phyloP scores from a whole-genome alignment of 2,888 invertebrate genomes.

The Barypeithes pellucidus region DNA sequence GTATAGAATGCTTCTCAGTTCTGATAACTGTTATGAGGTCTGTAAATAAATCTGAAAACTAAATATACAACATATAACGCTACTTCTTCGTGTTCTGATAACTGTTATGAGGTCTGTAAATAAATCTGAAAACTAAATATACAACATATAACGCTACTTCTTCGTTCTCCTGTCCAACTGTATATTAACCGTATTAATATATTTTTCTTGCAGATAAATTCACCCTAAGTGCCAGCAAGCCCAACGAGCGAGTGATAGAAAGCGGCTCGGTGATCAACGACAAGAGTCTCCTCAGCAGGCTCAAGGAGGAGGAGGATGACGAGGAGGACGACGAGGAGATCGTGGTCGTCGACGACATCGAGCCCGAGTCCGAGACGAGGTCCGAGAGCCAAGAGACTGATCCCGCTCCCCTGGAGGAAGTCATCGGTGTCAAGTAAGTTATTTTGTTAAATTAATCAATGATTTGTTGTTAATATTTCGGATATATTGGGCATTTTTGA shows the following conservation, averaged over 20 bases:
- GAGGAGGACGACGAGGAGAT: constrained; percentile 59
- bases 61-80: no score
- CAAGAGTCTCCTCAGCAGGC: constrained; percentile 56
- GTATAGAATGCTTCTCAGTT: no score
- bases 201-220: constrained; percentile 47
- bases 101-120: no score
- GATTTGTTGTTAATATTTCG: no score
- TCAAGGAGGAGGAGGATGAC: constrained; percentile 57
- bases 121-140: no score
- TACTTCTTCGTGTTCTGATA: no score
- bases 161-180: constrained; percentile 13
- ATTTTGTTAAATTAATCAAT: constrained; percentile 23
- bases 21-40: no score
- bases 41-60: no score
- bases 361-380: constrained; percentile 52
- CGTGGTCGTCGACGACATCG: constrained; percentile 52
- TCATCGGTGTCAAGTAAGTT: constrained; percentile 26
- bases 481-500: no score
- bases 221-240: constrained; percentile 43
- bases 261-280: constrained; percentile 67
- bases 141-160: no score
- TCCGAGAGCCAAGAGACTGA: constrained; percentile 61
- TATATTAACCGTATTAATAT: no score
- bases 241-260: constrained; percentile 63
- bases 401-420: constrained; percentile 2